A percentile compares a stretch with the other conserved stretches of the same genome.
These are phyloP conservation scores for Macaria notata DNA, from an alignment of 2,888 invertebrate species.

Conservation along the genomic window DNA sequence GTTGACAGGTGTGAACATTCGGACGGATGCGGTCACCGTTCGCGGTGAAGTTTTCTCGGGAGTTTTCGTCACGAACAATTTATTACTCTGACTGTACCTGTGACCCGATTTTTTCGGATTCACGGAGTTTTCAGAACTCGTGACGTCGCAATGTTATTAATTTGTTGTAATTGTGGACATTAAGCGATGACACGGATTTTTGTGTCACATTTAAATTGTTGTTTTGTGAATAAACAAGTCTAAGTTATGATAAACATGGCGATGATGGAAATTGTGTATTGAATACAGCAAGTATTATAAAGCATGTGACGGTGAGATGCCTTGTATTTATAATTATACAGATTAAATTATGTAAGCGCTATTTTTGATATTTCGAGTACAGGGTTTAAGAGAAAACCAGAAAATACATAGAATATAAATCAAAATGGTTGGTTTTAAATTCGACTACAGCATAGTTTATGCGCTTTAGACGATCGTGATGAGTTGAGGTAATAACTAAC, in stretches of 20 bases:
- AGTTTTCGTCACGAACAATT: conserved; percentile 36
- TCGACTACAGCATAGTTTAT: too few relatives aligned
- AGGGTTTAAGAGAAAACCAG: too few relatives aligned
- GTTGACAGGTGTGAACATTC: conserved; percentile 38
- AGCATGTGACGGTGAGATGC: not conserved
- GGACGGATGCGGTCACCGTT: conserved; percentile 24
- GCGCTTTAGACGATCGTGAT: too few relatives aligned
- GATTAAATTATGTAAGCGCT: too few relatives aligned
- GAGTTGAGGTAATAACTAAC: too few relatives aligned
- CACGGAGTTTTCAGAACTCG: conserved; percentile 40
- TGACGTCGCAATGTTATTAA: conserved; percentile 39
- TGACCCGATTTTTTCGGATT: conserved; percentile 44
- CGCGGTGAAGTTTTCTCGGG: conserved; percentile 22
- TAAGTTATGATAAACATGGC: conserved; percentile 10
- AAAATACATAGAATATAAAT: too few relatives aligned
- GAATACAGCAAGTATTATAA: not conserved
- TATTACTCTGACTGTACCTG: conserved; percentile 36
- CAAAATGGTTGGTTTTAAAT: too few relatives aligned
- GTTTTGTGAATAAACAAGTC: conserved; percentile 13
- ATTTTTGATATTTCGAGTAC: too few relatives aligned
- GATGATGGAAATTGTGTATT: conserved; percentile 1
- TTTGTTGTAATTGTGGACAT: conserved; percentile 33
- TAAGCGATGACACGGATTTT: conserved; percentile 11
- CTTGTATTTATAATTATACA: too few relatives aligned
- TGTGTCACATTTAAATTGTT: conserved; percentile 20